Base-by-base conservation (phyloP, 2,113 vertebrate species). In the Heloderma charlesbogerti region DNA sequence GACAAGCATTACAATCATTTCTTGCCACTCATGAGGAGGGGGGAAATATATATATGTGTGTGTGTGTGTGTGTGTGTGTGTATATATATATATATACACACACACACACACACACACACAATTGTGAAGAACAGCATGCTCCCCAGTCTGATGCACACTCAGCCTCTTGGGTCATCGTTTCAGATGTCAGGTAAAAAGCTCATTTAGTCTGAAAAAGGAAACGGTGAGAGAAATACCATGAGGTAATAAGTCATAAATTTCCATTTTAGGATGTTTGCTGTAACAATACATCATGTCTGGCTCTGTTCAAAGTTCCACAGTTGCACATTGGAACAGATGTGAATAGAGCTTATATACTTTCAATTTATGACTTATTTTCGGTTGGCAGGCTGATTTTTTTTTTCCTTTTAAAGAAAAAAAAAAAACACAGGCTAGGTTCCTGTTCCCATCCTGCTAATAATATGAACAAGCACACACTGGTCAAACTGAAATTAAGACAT, bases 131-230 rank as follows among this genome's bases (percentile, higher is more conserved):
- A 45, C 90, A 92, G 92, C 91, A 69, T 92, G 87, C 92, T 88
- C 66, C 40, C 91, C 12, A 29, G 57, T 74, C 78, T 94, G 94
- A 90, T 88, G n/a, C 0, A 0, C 77, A 95, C 72, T 94, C 90
- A 93, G 45, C 71, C 74, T 88, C 91, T 77, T 89, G 88, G 91
- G 78, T 82, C 93, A 94, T 89, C 83, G 93, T 94, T 83, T 93
- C 89, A 96, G 67, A 94, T 93, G 77, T 92, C 94, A 95, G 90
- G 94, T 96, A 94, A 94, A 77, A 84, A 87, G 3, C 6, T 88
- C 9, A 84, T 93, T 94, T 91, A 92, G 86, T 92, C 85, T 25
- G 66, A 89, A 95, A 94, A 71, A 94, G 34, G 85, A 94, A 96
- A 93, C 29, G 93, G 78, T 89, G 34, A 84, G 66, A 94, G 71